Evolutionary conservation across 2,113 vertebrate genomes (phyloP), one percentile per base, ranked within the genome.

Genomic region (Neotoma lepida): DNA sequence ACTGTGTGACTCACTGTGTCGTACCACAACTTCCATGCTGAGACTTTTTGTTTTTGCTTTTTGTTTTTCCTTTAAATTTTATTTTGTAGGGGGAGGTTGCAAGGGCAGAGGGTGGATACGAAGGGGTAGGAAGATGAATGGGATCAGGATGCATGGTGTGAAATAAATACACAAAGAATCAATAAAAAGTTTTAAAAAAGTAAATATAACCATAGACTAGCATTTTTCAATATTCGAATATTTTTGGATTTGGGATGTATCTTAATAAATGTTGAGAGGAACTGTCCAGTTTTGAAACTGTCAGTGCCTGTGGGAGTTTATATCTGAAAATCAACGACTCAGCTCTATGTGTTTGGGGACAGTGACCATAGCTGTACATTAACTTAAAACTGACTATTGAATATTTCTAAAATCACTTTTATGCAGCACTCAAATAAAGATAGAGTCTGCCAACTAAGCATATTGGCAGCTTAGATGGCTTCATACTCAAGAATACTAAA

Each of bases 241-340:
- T 61, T 91, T 63, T 93, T 89, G 28, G 89, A 89, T 46, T 66
- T 95, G 49, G 35, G 82, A 80, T 87, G 26, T 68, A 82, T 70
- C 44, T 61, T 93, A 92, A 88, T 64, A 91, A 91, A 78, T 9
- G 22, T 66, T 17, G 90, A 78, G 80, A 87, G n/a, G 70, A 89
- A 73, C 0, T 26, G 8, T 49, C n/a, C 41, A 56, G 63, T 8
- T 85, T 22, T 61, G 56, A 61, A 39, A 35, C 14, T 78, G 54
- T 39, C 35, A 63, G 26, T 13, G 89, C 5, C 58, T 0, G 0
- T 70, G 44, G 35, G 22, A 80, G 86, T 26, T 89, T 63, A 30
- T 15, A 86, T 94, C 88, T 95, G 58, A 13, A 87, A 96, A 82
- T 17, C 68, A 90, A 68, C 0, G 64, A 26, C 63, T 68, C 35